These are phyloP conservation scores for Minunthozetes semirufus DNA, from an alignment of 2,888 invertebrate species.

Conservation along the genomic window DNA sequence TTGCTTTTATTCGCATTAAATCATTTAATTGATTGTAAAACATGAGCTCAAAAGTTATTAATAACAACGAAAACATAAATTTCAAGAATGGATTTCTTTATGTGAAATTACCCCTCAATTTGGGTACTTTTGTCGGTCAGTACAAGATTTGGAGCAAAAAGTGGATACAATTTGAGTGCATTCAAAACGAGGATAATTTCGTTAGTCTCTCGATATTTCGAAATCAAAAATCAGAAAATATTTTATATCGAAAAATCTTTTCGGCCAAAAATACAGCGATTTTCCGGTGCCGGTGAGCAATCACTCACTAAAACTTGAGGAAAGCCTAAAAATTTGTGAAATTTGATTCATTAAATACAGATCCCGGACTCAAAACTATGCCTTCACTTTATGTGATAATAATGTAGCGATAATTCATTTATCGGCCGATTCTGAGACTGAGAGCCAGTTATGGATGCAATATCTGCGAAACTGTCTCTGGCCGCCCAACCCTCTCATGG, in stretches of 20 bases:
- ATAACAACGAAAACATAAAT: background rate
- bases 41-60: background rate
- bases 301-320: background rate
- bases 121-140: conserved; percentile 22
- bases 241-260: background rate
- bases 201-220: background rate
- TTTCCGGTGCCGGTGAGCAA: background rate
- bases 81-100: conserved; percentile 35
- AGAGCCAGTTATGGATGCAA: conserved; percentile 41
- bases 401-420: conserved; percentile 39
- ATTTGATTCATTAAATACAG: conserved; percentile 15
- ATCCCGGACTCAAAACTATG: conserved; percentile 39
- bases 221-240: conserved; percentile 13
- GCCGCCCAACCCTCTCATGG: conserved; percentile 40
- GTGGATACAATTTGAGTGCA: background rate
- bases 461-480: conserved; percentile 39
- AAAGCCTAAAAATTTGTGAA: background rate
- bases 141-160: background rate
- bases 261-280: background rate
- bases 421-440: conserved; percentile 39
- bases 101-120: conserved; percentile 37
- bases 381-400: conserved; percentile 39
- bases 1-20: too few relatives aligned
- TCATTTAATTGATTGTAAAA: background rate
- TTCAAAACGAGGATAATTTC: background rate